phyloP scores from a whole-genome alignment of 2,113 vertebrate genomes.

The Sprattus sprattus region DNA sequence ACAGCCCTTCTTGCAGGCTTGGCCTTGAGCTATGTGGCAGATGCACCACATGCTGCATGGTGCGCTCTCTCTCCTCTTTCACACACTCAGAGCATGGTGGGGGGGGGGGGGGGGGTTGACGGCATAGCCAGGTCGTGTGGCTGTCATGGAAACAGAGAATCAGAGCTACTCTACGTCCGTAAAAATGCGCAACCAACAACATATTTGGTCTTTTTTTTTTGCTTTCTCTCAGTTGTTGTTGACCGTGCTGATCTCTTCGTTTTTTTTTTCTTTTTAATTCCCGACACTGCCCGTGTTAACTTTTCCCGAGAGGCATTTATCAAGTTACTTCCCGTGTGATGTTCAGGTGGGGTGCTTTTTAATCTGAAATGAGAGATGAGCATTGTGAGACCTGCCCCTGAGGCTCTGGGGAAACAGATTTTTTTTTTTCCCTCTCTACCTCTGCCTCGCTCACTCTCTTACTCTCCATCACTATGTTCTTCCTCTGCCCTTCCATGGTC shows the following conservation, averaged over 20 bases:
- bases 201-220: neutral
- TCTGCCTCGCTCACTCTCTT: neutral
- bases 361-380: neutral
- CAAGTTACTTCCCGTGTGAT: neutral
- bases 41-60: neutral
- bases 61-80: neutral
- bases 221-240: neutral
- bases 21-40: neutral
- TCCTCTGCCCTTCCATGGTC: slow-evolving; percentile 17
- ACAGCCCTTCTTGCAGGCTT: neutral
- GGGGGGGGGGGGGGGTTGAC: neutral
- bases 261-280: neutral
- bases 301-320: neutral
- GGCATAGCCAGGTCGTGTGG: neutral
- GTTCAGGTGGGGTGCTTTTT: neutral
- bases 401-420: neutral
- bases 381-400: neutral
- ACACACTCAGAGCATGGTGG: neutral
- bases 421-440: neutral
- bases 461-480: neutral
- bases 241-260: neutral
- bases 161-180: neutral
- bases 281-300: neutral
- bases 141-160: slow-evolving; percentile 24
- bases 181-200: slow-evolving; percentile 15